Evolutionary conservation across 1,140 invertebrate genomes (phyloP).

Genomic region (Piezodorus guildinii): DNA sequence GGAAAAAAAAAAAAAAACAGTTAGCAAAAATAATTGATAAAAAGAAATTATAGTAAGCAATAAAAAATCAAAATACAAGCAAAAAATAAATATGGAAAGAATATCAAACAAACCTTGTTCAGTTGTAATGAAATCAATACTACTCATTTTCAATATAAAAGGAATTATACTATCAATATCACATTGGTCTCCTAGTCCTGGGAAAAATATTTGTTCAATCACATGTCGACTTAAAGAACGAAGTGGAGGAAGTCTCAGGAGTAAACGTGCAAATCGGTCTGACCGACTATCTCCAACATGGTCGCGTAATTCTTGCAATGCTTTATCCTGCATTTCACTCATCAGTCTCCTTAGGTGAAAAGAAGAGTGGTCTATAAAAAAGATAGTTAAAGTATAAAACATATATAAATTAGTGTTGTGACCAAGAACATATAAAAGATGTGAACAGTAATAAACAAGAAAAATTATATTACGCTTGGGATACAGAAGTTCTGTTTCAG

Average conservation of each 20-base stretch:
- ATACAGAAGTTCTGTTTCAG: no score
- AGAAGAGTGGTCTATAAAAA: constrained; percentile 37
- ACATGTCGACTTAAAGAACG: constrained; percentile 63
- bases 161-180: constrained; percentile 87
- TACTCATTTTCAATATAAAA: constrained; percentile 72
- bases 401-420: background rate
- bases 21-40: background rate
- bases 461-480: background rate
- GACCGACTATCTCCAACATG: constrained; percentile 40
- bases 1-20: background rate
- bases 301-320: constrained; percentile 54
- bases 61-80: no score
- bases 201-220: constrained; percentile 87
- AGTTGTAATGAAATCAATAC: constrained; percentile 33
- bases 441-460: background rate
- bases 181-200: constrained; percentile 80
- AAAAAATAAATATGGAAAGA: no score
- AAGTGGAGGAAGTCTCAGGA: constrained; percentile 64
- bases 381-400: background rate
- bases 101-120: constrained; percentile 9
- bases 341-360: constrained; percentile 36
- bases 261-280: constrained; percentile 50
- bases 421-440: background rate
- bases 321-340: constrained; percentile 59
- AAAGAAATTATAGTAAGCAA: no score